A percentile compares a stretch with the other conserved stretches of the same genome.
Evolutionary conservation across 2,113 vertebrate genomes (phyloP).

Genomic region (Reinhardtius hippoglossoides): DNA sequence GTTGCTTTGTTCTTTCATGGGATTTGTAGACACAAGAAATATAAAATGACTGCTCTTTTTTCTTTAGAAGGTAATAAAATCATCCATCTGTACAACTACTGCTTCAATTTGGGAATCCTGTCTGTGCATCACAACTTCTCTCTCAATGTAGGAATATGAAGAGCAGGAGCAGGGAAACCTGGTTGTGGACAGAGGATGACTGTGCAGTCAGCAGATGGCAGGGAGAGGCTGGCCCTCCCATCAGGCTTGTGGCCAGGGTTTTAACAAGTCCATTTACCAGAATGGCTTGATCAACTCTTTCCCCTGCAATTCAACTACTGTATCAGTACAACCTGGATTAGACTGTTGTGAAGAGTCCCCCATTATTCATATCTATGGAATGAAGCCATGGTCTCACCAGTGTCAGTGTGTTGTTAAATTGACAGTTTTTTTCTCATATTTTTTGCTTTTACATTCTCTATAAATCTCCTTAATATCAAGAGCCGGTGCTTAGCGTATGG

Average conservation of each 20-base stretch:
- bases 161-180: not conserved
- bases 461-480: not conserved
- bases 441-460: not conserved
- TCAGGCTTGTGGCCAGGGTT: slow-evolving; percentile 35
- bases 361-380: not conserved
- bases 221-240: not conserved
- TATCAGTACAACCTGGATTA: not conserved
- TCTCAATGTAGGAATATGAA: not conserved
- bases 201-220: slow-evolving; percentile 44
- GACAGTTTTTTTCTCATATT: not conserved
- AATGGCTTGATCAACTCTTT: slow-evolving; percentile 4
- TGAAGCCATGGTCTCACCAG: not conserved
- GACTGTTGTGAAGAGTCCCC: not conserved
- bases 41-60: not conserved
- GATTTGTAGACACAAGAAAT: not conserved
- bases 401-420: not conserved
- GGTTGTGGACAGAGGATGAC: not conserved
- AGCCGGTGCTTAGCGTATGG: not conserved
- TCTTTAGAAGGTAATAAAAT: not conserved
- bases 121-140: not conserved
- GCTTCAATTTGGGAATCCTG: not conserved
- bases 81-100: not conserved
- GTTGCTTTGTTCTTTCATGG: not conserved
- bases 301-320: not conserved
- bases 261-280: slow-evolving; percentile 52